Base-by-base conservation (phyloP, 2,113 vertebrate species). In the Sterna hirundo region DNA sequence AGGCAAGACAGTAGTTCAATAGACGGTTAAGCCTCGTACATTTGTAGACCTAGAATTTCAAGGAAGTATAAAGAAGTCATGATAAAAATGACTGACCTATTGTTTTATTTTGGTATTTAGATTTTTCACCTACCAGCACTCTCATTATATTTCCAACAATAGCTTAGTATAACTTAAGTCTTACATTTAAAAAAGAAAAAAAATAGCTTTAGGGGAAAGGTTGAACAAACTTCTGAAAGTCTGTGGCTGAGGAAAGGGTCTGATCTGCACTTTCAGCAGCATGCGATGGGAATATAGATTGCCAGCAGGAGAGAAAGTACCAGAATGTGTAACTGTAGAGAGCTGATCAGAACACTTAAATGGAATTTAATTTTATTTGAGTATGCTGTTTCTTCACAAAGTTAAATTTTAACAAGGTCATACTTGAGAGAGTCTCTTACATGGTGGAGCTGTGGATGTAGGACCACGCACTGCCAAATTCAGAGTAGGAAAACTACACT, bases 41-140 rank as follows among this genome's bases (percentile, higher is more conserved):
- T 93, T 93, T 81, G 47, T 64, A 97, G 71, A 87, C 64, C 60
- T 91, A 40, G 88, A 91, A 90, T 95, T 96, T 93, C 75, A 71
- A 64, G 25, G 51, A 81, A 68, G 5, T 65, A 26, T 64, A 58
- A 93, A 91, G 60, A 85, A 87, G 13, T 29, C 11, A 34, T 60
- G 29, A 91, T 93, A 81, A 94, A 84, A 86, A 79, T 90, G 88
- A 86, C 22, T 57, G 52, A 91, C 84, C 55, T 70, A 2, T 64
- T 94, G 66, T 72, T 40, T 93, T 71, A 42, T 64, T 88, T 91
- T 80, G 58, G 19, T 84, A 76, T 93, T 96, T 95, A 79, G 81
- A 36, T 49, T 40, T 40, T 76, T 74, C 44, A 38, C 5, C 78
- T 92, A 26, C 29, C 61, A 79, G 17, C 17, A 38, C 49, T 80